phyloP scores from a whole-genome alignment of 2,797 vertebrate species.

The Atherinosoma microstoma region DNA sequence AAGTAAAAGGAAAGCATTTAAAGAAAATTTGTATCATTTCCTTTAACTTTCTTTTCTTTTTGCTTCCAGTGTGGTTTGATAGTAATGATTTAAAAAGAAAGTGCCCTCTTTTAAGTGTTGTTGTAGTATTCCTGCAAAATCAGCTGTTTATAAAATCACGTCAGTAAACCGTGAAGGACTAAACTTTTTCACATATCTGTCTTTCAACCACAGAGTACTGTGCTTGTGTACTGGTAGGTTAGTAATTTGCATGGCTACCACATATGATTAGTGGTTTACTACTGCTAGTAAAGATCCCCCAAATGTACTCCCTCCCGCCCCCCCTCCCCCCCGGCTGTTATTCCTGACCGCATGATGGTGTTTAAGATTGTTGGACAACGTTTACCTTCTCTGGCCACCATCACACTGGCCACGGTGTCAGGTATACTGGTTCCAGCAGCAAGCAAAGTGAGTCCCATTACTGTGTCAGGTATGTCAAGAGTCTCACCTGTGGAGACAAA shows the following conservation, averaged over 20 bases:
- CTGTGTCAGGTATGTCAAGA: constrained; percentile 92
- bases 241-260: neutral
- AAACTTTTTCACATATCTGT: neutral
- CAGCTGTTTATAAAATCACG: neutral
- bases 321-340: too few species aligned
- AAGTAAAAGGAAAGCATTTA: too few species aligned
- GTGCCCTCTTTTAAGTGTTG: neutral
- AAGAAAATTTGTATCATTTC: neutral
- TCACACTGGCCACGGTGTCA: constrained; percentile 93
- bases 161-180: neutral
- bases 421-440: constrained; percentile 98
- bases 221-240: too few species aligned
- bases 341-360: neutral
- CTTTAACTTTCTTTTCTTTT: neutral
- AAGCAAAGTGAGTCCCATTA: constrained; percentile 97
- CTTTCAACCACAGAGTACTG: neutral
- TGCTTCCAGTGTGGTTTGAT: neutral
- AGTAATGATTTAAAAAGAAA: neutral
- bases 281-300: too few species aligned
- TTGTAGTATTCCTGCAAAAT: too few species aligned
- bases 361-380: neutral
- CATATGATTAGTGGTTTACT: neutral
- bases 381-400: constrained; percentile 96
- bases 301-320: too few species aligned
- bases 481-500: constrained; percentile 87